Percentiles rank a stretch among this genome's conserved stretches.
Conservation (phyloP, 2,113 vertebrate genomes). For the Pseudorasbora parva region DNA sequence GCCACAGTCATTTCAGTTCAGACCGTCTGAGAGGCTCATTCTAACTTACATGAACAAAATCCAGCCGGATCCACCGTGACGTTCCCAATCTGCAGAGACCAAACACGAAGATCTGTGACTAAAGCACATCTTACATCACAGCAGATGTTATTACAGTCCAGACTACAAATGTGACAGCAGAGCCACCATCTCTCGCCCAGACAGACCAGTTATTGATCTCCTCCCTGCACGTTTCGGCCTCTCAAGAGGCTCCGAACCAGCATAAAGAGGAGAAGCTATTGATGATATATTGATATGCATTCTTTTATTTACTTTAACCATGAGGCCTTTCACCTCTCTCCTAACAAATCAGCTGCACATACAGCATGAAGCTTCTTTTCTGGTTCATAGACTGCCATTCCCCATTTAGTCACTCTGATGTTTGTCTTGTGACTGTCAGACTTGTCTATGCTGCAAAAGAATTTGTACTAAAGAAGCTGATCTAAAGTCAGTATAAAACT, state of each 20-base stretch:
- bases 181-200: background rate
- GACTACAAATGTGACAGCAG: slow-evolving; percentile 9
- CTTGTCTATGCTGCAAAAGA: background rate
- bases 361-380: background rate
- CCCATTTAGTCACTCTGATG: slow-evolving; percentile 13
- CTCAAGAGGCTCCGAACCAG: slow-evolving; percentile 34
- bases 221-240: slow-evolving; percentile 14
- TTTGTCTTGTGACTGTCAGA: slow-evolving; percentile 19
- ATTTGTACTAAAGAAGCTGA: background rate
- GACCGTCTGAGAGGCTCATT: background rate
- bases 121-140: background rate
- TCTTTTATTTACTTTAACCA: slow-evolving; percentile 38
- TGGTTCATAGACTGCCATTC: slow-evolving; percentile 22
- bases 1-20: background rate
- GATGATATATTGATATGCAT: slow-evolving; percentile 45
- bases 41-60: slow-evolving; percentile 6
- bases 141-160: slow-evolving; percentile 17
- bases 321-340: slow-evolving; percentile 35
- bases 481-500: background rate
- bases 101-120: background rate
- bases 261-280: slow-evolving; percentile 30
- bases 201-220: slow-evolving; percentile 31
- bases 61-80: background rate
- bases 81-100: background rate
- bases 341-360: slow-evolving; percentile 31